Evolutionary conservation across 2,797 vertebrate genomes (phyloP).

Genomic region (Buceros bicornis): DNA sequence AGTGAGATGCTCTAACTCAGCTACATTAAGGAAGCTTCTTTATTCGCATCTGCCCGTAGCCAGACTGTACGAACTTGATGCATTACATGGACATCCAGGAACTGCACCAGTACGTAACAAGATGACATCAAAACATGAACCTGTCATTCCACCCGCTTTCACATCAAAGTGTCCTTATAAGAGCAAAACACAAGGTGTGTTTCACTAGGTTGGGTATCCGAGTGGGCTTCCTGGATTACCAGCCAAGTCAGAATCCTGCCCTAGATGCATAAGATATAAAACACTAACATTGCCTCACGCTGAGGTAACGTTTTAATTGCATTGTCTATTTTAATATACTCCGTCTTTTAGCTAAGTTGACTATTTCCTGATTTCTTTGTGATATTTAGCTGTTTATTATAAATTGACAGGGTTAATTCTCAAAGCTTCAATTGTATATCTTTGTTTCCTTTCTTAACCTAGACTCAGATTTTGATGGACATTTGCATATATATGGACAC

Average conservation of each 20-base stretch:
- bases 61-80: background rate
- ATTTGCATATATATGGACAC: background rate
- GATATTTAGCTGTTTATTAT: constrained; percentile 48
- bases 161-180: background rate
- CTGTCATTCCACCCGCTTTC: background rate
- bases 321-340: constrained; percentile 63
- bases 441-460: constrained; percentile 55
- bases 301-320: constrained; percentile 66
- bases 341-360: background rate
- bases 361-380: constrained; percentile 49
- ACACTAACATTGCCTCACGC: constrained; percentile 26
- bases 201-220: background rate
- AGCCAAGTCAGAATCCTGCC: background rate
- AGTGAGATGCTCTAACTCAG: background rate
- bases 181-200: background rate
- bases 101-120: background rate
- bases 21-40: background rate
- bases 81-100: background rate
- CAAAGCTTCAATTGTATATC: constrained; percentile 45
- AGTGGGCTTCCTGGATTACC: background rate
- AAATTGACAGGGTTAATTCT: constrained; percentile 60
- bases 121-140: background rate
- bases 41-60: background rate
- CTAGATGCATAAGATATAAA: constrained; percentile 2
- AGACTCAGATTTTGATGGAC: background rate